Conservation (phyloP, 2,797 vertebrate species). For the Urocyon cinereoargenteus region DNA sequence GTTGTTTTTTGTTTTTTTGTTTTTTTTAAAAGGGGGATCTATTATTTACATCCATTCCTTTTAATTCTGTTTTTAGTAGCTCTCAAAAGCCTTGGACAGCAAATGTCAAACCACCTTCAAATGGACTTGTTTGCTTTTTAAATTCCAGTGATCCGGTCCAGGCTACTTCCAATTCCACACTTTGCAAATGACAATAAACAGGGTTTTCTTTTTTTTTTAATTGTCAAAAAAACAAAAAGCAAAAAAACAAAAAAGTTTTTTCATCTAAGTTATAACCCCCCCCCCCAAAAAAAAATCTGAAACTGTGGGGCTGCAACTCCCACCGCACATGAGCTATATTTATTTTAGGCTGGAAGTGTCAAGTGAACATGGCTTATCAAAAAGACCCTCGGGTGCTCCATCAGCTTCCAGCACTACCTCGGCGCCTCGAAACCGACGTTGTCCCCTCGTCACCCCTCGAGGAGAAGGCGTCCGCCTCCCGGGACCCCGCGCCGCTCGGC, state of each 20-base stretch:
- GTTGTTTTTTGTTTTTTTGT: too few species aligned
- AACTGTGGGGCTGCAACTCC: neutral
- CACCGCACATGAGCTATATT: neutral
- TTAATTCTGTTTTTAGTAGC: constrained; percentile 59
- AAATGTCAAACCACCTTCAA: constrained; percentile 57
- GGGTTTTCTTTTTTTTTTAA: neutral
- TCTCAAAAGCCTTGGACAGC: constrained; percentile 53
- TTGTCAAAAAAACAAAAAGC: neutral
- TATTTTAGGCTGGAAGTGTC: neutral
- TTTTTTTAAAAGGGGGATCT: too few species aligned
- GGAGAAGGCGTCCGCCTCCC: neutral
- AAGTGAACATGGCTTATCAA: neutral
- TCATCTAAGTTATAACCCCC: neutral
- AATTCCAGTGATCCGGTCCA: neutral
- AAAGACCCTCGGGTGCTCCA: neutral
- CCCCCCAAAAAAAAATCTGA: neutral
- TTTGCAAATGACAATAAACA: constrained; percentile 47
- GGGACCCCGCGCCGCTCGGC: neutral
- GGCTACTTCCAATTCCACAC: constrained; percentile 37
- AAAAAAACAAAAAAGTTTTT: neutral
- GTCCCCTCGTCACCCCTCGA: constrained; percentile 64
- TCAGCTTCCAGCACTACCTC: constrained; percentile 81
- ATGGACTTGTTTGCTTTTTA: constrained; percentile 2
- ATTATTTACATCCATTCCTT: constrained; percentile 36
- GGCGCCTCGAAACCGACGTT: constrained; percentile 48